Percentiles rank a stretch among this genome's conserved stretches.
Conservation (phyloP, 2,888 invertebrate species). For the Ferrisia virgata region DNA sequence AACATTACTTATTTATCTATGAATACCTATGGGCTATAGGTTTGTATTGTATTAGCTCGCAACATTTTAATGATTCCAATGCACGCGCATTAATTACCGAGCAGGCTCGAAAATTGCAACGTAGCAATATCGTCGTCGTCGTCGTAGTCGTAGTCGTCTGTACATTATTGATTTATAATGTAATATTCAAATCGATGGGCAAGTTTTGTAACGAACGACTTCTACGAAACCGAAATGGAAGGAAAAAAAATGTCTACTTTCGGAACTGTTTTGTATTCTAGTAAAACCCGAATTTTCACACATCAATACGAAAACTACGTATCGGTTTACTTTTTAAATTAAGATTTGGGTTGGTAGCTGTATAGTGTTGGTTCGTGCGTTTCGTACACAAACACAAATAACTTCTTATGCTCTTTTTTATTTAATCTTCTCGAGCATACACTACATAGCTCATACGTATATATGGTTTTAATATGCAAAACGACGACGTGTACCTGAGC, state of each 20-base stretch:
- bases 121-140: background rate
- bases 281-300: conserved; percentile 40
- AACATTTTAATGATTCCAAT: conserved; percentile 5
- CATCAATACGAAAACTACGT: conserved; percentile 42
- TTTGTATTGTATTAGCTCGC: too few species aligned
- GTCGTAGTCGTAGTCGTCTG: background rate
- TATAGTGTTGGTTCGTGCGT: conserved; percentile 10
- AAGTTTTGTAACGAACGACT: background rate
- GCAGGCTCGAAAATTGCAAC: conserved; percentile 30
- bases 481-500: conserved; percentile 36
- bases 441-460: background rate
- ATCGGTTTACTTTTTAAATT: conserved; percentile 37
- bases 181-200: conserved; percentile 13
- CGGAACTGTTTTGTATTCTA: conserved; percentile 12
- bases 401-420: conserved; percentile 35
- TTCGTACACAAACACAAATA: conserved; percentile 34
- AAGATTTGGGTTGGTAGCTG: conserved; percentile 44
- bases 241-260: background rate
- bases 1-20: too few species aligned
- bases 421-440: conserved; percentile 35
- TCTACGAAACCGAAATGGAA: background rate
- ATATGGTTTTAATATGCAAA: conserved; percentile 40
- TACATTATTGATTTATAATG: conserved; percentile 14
- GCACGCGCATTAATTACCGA: conserved; percentile 20
- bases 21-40: too few species aligned